Percentiles rank a stretch among this genome's conserved stretches.
Evolutionary conservation across 2,113 vertebrate genomes (phyloP).

Genomic region (Martes martes): DNA sequence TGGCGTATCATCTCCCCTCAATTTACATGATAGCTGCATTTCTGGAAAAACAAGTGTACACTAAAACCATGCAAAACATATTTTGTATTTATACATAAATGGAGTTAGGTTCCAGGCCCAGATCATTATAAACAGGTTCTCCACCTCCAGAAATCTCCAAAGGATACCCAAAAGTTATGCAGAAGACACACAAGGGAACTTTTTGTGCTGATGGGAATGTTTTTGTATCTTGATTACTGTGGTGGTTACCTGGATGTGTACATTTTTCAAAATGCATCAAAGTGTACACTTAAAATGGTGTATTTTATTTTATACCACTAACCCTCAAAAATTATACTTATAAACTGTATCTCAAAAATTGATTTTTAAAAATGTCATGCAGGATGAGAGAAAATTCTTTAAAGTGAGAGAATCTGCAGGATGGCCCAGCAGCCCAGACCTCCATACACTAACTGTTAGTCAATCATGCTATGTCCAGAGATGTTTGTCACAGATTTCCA

Average conservation of each 20-base stretch:
- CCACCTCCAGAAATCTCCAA: not conserved
- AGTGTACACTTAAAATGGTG: not conserved
- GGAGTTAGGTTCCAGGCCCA: not conserved
- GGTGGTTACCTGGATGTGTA: not conserved
- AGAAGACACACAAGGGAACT: not conserved
- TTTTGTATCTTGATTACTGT: not conserved
- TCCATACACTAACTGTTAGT: not conserved
- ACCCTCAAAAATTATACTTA: not conserved
- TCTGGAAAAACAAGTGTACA: conserved; percentile 19
- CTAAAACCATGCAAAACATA: not conserved
- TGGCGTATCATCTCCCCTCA: not conserved
- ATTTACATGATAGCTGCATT: not conserved
- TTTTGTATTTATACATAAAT: conserved; percentile 18
- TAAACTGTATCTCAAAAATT: not conserved
- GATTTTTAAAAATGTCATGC: not conserved
- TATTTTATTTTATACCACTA: not conserved
- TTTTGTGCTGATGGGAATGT: not conserved
- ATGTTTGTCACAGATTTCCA: not conserved
- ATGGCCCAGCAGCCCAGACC: not conserved
- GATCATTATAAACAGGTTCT: conserved; percentile 15
- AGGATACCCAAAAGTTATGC: not conserved
- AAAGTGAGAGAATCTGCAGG: not conserved
- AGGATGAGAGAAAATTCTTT: not conserved
- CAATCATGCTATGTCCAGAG: not conserved
- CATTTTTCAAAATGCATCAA: not conserved